Conservation (phyloP, 2,888 invertebrate species). For the Heliothis peltigera region DNA sequence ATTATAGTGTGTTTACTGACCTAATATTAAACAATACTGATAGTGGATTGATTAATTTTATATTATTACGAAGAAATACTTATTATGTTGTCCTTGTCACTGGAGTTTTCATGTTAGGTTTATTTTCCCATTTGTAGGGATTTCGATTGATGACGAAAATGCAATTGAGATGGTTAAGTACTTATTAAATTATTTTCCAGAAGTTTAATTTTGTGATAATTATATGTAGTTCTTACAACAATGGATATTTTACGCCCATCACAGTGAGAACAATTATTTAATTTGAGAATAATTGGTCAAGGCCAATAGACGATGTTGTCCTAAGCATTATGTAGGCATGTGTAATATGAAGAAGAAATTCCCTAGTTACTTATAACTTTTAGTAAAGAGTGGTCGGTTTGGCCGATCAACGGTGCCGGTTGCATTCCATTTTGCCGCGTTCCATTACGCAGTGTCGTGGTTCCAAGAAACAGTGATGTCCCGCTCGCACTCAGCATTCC, state of each 20-base stretch:
- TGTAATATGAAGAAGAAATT: slow-evolving; percentile 34
- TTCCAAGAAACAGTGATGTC: slow-evolving; percentile 87
- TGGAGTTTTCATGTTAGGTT: too few species aligned
- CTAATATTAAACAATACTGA: slow-evolving; percentile 1
- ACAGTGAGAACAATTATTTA: not conserved
- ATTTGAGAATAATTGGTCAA: slow-evolving; percentile 21
- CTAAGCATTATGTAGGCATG: not conserved
- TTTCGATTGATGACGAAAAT: too few species aligned
- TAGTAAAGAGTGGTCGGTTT: slow-evolving; percentile 62
- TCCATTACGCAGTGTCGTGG: slow-evolving; percentile 83
- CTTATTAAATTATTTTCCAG: too few species aligned
- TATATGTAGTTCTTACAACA: not conserved
- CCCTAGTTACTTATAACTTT: slow-evolving; percentile 59
- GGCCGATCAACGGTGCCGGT: slow-evolving; percentile 68
- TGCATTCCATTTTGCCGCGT: slow-evolving; percentile 86
- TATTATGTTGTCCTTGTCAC: too few species aligned
- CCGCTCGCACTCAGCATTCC: slow-evolving; percentile 84
- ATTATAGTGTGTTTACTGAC: slow-evolving; percentile 24
- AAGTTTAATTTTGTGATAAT: not conserved
- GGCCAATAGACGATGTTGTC: slow-evolving; percentile 19
- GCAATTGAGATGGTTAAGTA: too few species aligned
- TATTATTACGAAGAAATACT: too few species aligned
- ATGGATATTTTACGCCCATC: not conserved
- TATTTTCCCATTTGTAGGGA: too few species aligned
- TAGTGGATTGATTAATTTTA: too few species aligned